Evolutionary conservation across 2,113 vertebrate species (phyloP).

Genomic region (Motacilla tschutschensis): DNA sequence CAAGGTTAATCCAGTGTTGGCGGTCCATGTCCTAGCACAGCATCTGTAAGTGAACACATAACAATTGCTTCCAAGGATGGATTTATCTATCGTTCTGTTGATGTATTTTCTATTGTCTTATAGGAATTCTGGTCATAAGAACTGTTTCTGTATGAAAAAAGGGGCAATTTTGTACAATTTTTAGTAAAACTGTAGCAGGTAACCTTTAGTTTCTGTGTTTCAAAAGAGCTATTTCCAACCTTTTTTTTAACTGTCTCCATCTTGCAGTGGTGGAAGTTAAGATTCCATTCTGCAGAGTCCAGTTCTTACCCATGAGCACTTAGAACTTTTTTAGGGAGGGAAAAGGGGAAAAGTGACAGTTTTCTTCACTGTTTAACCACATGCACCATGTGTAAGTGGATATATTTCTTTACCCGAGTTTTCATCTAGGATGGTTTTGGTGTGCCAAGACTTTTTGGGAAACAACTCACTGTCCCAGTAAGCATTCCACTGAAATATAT

Average conservation of each 20-base stretch:
- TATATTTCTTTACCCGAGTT: conserved; percentile 23
- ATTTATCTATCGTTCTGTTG: conserved; percentile 84
- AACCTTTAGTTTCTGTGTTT: conserved; percentile 70
- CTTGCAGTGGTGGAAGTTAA: conserved; percentile 68
- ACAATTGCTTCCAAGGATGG: conserved; percentile 92
- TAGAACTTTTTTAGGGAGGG: conserved; percentile 60
- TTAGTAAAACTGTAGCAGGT: conserved; percentile 65
- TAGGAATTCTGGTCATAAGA: conserved; percentile 76
- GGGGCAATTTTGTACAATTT: conserved; percentile 61
- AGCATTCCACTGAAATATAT: conserved; percentile 32
- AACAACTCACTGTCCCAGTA: conserved; percentile 15
- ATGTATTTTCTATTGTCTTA: conserved; percentile 79
- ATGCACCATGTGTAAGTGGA: conserved; percentile 28
- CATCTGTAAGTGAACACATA: conserved; percentile 98
- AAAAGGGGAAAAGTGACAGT: conserved; percentile 48
- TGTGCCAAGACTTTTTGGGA: conserved; percentile 24
- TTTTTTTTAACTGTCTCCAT: conserved; percentile 66
- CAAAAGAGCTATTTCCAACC: conserved; percentile 73
- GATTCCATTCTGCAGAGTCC: conserved; percentile 48
- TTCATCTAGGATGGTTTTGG: conserved; percentile 6
- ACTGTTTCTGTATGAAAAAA: conserved; percentile 65
- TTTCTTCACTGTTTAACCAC: conserved; percentile 37
- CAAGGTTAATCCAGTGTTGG: conserved; percentile 98
- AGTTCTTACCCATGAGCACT: conserved; percentile 29
- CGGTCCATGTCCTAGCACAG: conserved; percentile 97